phyloP scores from a whole-genome alignment of 2,888 invertebrate genomes.

The Cheilosia soror region DNA sequence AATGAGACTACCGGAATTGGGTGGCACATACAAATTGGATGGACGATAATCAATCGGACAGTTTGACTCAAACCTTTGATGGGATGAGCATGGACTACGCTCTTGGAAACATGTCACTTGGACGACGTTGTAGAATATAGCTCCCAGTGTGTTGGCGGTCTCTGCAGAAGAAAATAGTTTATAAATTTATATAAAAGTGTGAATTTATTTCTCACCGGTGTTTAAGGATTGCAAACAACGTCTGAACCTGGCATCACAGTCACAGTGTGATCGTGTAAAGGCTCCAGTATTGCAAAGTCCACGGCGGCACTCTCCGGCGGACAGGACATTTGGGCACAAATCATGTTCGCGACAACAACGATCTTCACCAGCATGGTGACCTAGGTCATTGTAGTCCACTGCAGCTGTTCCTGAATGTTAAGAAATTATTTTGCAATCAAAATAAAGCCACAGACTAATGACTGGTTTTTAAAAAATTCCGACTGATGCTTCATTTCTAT shows the following conservation, averaged over 20 bases:
- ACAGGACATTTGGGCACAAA: conserved; percentile 87
- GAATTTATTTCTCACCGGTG: conserved; percentile 81
- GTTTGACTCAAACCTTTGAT: conserved; percentile 85
- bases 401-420: conserved; percentile 85
- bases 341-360: conserved; percentile 90
- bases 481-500: too few species aligned
- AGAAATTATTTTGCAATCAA: not conserved
- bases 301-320: conserved; percentile 86
- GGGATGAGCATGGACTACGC: conserved; percentile 86
- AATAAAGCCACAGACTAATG: too few species aligned
- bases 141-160: conserved; percentile 89
- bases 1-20: conserved; percentile 79
- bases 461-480: too few species aligned
- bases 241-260: conserved; percentile 89
- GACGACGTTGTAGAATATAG: conserved; percentile 90
- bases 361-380: conserved; percentile 87
- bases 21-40: conserved; percentile 82
- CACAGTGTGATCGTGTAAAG: conserved; percentile 89
- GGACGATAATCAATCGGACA: conserved; percentile 80
- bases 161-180: conserved; percentile 80
- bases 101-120: conserved; percentile 90
- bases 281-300: conserved; percentile 89
- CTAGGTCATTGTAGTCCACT: conserved; percentile 87
- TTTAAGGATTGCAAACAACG: conserved; percentile 88
- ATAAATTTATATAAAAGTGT: not conserved